Conservation (phyloP, 2,888 invertebrate genomes). For the Synanthedon myopaeformis region DNA sequence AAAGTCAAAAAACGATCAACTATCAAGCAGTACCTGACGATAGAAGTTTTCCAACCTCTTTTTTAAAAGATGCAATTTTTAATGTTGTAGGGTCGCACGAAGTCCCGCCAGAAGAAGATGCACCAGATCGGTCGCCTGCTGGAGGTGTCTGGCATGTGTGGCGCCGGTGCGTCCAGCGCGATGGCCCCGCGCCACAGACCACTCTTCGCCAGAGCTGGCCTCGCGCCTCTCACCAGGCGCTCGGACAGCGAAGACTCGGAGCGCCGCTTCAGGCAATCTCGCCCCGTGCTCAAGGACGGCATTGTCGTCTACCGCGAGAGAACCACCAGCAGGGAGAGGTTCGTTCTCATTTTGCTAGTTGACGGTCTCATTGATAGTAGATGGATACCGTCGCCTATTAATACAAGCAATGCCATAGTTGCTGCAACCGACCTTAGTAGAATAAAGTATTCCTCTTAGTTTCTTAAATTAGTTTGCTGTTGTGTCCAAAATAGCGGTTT, state of each 20-base stretch:
- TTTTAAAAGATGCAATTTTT: conserved; percentile 1
- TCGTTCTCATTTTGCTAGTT: background rate
- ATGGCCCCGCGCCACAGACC: conserved; percentile 56
- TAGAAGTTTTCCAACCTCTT: too few species aligned
- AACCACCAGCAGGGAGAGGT: conserved; percentile 60
- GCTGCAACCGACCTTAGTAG: too few species aligned
- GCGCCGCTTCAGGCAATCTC: conserved; percentile 44
- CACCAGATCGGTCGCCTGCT: conserved; percentile 92
- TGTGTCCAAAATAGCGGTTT: too few species aligned
- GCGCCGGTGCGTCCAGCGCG: conserved; percentile 38
- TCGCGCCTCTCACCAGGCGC: conserved; percentile 51
- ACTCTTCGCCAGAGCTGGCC: conserved; percentile 68
- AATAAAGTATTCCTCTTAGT: too few species aligned
- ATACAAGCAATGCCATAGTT: too few species aligned
- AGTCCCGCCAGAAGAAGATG: conserved; percentile 97
- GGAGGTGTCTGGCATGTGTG: conserved; percentile 80
- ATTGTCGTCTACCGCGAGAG: conserved; percentile 55
- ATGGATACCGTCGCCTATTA: too few species aligned
- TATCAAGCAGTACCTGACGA: too few species aligned
- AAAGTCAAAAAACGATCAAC: too few species aligned
- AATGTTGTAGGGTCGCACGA: conserved; percentile 80
- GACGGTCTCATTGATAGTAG: too few species aligned
- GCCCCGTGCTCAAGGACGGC: conserved; percentile 54
- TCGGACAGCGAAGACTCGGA: conserved; percentile 43
- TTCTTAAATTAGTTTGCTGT: too few species aligned